A percentile compares a stretch with the other conserved stretches of the same genome.
Conservation (phyloP, 2,797 vertebrate genomes). For the Sardinella longiceps region DNA sequence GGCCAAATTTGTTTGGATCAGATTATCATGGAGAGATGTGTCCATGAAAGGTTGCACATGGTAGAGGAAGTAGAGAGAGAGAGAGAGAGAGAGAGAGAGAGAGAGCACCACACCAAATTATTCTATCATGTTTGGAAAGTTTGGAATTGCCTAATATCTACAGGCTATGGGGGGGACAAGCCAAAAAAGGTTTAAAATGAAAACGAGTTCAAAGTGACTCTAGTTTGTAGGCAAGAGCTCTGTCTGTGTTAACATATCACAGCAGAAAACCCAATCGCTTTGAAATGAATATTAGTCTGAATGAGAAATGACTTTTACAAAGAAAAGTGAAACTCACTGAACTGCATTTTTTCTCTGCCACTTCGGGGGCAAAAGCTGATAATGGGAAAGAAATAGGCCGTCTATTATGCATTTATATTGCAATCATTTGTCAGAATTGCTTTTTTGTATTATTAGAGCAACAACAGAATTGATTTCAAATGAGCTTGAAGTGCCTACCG, state of each 20-base stretch:
- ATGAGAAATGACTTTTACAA: neutral
- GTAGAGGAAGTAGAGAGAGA: neutral
- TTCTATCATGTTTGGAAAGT: neutral
- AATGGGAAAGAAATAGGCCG: constrained; percentile 54
- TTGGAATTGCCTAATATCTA: neutral
- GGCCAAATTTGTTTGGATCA: constrained; percentile 52
- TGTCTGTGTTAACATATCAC: constrained; percentile 8
- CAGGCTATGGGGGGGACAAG: neutral
- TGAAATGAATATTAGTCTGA: constrained; percentile 17
- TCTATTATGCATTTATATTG: constrained; percentile 52
- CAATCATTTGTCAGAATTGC: constrained; percentile 57
- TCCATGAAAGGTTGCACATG: constrained; percentile 33
- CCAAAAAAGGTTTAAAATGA: neutral
- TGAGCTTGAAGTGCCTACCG: constrained; percentile 49
- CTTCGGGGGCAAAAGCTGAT: neutral
- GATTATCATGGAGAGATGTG: constrained; percentile 48
- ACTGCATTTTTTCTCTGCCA: constrained; percentile 40
- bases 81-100: neutral
- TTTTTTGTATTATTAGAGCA: constrained; percentile 58
- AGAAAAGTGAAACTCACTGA: constrained; percentile 16
- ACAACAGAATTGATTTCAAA: constrained; percentile 59
- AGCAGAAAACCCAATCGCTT: constrained; percentile 4
- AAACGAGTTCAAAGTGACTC: neutral
- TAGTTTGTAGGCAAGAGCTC: neutral
- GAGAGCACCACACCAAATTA: neutral